These are phyloP conservation scores for Hyles euphorbiae DNA, from an alignment of 1,140 invertebrate genomes.

Conservation along the genomic window DNA sequence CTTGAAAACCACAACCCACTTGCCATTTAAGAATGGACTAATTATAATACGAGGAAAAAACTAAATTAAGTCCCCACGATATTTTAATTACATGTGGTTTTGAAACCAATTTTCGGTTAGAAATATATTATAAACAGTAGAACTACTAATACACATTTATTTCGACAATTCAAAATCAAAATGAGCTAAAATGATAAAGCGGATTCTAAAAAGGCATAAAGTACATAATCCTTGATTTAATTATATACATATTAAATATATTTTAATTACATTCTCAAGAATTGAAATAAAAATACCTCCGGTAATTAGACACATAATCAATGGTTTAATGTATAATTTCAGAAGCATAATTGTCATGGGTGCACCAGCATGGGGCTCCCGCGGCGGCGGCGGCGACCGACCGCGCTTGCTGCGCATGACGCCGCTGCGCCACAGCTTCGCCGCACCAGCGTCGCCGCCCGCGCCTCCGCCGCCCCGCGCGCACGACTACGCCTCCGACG, in stretches of 20 bases:
- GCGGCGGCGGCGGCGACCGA: slow-evolving; percentile 63
- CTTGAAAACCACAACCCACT: not conserved
- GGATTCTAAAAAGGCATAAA: too few relatives aligned
- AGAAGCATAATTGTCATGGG: slow-evolving; percentile 37
- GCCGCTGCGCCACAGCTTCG: slow-evolving; percentile 74
- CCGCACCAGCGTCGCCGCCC: slow-evolving; percentile 68
- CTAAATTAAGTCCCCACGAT: too few relatives aligned
- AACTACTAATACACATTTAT: too few relatives aligned
- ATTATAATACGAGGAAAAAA: not conserved
- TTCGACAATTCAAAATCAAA: too few relatives aligned
- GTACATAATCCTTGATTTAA: too few relatives aligned
- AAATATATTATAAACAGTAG: too few relatives aligned
- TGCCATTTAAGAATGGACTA: not conserved
- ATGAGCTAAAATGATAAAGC: too few relatives aligned
- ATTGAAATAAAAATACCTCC: too few relatives aligned
- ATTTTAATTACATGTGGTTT: too few relatives aligned
- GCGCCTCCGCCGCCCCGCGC: slow-evolving; percentile 50
- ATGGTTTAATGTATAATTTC: slow-evolving; percentile 11
- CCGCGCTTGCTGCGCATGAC: slow-evolving; percentile 75
- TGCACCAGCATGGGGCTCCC: slow-evolving; percentile 65
- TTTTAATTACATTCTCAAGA: too few relatives aligned
- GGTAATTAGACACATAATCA: not conserved
- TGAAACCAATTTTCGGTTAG: too few relatives aligned
- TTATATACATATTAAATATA: too few relatives aligned
- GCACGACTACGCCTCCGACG: slow-evolving; percentile 70